Percentiles rank a stretch among this genome's conserved stretches.
Conservation (phyloP, 2,797 vertebrate species). For the Eulemur coronatus region DNA sequence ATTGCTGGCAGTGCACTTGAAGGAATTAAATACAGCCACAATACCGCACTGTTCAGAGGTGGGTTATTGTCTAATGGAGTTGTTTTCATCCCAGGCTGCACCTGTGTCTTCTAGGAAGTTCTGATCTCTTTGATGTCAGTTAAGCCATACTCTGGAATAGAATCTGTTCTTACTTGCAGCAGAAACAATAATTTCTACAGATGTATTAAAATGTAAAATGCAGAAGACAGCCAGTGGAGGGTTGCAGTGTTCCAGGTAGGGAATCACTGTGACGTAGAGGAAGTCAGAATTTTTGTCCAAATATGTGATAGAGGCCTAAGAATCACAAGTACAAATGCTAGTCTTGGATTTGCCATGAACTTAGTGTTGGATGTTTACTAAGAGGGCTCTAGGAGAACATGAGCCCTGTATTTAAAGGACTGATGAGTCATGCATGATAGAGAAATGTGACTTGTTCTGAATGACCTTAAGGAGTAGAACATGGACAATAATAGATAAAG, state of each 20-base stretch:
- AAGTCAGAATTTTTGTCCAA: not conserved
- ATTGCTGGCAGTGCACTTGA: not conserved
- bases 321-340: not conserved
- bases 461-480: not conserved
- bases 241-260: not conserved
- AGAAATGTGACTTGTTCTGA: not conserved
- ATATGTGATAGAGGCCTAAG: not conserved
- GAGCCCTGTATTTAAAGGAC: not conserved
- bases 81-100: not conserved
- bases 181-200: not conserved
- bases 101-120: not conserved
- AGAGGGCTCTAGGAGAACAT: not conserved
- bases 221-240: not conserved
- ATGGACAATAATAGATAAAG: not conserved
- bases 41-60: not conserved
- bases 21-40: not conserved
- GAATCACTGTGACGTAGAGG: not conserved
- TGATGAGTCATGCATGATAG: not conserved
- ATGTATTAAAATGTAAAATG: not conserved
- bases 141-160: not conserved
- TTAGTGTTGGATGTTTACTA: not conserved
- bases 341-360: not conserved
- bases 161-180: not conserved
- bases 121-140: not conserved
- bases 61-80: not conserved